Evolutionary conservation across 2,113 vertebrate species (phyloP), one percentile per base, ranked within the genome.

Genomic region (Myodes glareolus): DNA sequence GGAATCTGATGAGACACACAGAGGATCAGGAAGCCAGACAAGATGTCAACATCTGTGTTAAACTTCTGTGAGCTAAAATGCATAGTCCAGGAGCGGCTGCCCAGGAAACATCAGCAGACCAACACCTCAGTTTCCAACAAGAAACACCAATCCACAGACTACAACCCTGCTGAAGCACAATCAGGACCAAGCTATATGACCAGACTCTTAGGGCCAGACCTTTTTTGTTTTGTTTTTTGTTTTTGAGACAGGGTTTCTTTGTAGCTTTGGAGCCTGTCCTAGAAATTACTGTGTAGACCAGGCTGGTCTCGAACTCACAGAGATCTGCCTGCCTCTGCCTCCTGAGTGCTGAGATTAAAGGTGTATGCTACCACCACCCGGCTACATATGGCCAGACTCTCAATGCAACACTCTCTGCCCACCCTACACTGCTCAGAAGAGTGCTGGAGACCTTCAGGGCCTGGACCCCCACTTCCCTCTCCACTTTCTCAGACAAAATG

Each of bases 401-500:
- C 8, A 7, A 16, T 0, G 19, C 33, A 21, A 1, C 3, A 3
- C 16, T 72, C 19, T 78, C 14, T 33, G 58, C 12, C 42, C 17
- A 85, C 2, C 52, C 86, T 23, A 33, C 4, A 33, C 9, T 21
- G 42, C 9, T 47, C 8, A 1, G 14, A 78, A 63, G 55, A 23
- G 81, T 42, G 7, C 13, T 82, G 25, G n/a, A 84, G 33, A 17
- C 63, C 17, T 50, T 39, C 11, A 5, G 52, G 61, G 29, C 33
- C 65, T 50, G 90, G 91, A 31, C 0, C 0, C 17, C 27, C 58
- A 25, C 1, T 95, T 96, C 75, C 90, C 95, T 61, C 19, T 7
- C 19, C 6, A 33, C 47, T 93, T 93, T 68, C 42, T 75, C 84
- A 94, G 45, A 78, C 85, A 96, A 97, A 88, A 82, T 45, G 33